These are phyloP conservation scores for Sciurus niger DNA, from an alignment of 2,113 vertebrate genomes.

Conservation along the genomic window DNA sequence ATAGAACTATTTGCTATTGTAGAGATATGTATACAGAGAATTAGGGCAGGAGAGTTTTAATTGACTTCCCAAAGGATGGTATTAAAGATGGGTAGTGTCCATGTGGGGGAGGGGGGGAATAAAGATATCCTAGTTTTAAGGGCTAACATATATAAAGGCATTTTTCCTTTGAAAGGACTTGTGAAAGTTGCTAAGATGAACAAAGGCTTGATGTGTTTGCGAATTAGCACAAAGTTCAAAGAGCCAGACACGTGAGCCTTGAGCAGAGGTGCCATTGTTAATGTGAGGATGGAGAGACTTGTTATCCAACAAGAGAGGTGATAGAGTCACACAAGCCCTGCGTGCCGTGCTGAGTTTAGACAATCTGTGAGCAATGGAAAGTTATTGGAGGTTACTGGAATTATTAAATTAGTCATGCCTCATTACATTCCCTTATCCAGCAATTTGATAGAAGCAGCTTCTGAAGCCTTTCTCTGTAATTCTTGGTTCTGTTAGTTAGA, in stretches of 20 bases:
- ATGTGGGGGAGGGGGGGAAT: not conserved
- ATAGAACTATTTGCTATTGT: not conserved
- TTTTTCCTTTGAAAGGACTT: constrained; percentile 11
- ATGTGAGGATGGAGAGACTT: not conserved
- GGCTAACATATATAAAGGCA: not conserved
- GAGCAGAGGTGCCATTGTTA: not conserved
- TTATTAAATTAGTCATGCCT: constrained; percentile 57
- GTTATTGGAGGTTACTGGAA: not conserved
- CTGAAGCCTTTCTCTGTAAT: constrained; percentile 41
- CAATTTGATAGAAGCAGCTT: constrained; percentile 17
- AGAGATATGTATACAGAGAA: not conserved
- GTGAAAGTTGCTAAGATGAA: not conserved
- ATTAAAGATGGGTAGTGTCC: not conserved
- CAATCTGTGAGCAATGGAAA: not conserved
- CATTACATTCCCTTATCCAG: not conserved
- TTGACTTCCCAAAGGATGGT: not conserved
- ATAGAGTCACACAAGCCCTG: not conserved
- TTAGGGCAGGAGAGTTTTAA: not conserved
- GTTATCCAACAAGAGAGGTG: not conserved
- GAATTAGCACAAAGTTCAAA: not conserved
- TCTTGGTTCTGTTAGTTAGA: constrained; percentile 64
- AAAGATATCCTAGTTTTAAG: not conserved
- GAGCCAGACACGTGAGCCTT: too few species aligned
- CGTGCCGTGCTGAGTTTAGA: not conserved
- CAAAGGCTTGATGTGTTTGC: not conserved